A percentile compares a stretch with the other conserved stretches of the same genome.
Evolutionary conservation across 1,140 invertebrate genomes (phyloP).

Genomic region (Phymastichus coffea): DNA sequence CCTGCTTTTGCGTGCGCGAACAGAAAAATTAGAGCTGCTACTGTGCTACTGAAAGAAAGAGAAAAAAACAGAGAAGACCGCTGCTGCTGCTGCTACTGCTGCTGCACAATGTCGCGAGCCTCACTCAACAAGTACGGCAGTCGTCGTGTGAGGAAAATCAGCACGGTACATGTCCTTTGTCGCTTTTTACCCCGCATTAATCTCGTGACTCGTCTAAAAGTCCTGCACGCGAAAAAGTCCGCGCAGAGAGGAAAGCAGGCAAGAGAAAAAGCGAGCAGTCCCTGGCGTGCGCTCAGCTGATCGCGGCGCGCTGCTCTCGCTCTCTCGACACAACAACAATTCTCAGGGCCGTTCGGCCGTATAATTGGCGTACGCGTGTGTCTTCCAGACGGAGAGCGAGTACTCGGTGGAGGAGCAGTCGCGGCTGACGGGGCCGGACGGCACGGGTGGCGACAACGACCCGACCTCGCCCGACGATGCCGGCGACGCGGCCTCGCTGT

Average conservation of each 20-base stretch:
- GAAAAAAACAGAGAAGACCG: no score
- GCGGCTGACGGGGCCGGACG: conserved; percentile 62
- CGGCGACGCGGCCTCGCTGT: conserved; percentile 71
- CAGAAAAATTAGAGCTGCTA: no score
- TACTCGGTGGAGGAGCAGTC: conserved; percentile 77
- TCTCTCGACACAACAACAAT: no score
- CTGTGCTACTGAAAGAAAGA: no score
- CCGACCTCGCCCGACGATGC: conserved; percentile 67
- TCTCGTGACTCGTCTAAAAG: no score
- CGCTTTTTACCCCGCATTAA: no score
- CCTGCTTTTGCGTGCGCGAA: no score
- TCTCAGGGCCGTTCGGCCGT: not conserved
- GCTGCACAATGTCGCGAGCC: conserved; percentile 52
- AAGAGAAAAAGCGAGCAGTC: not conserved
- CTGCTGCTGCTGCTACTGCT: not conserved
- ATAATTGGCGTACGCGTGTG: conserved; percentile 10
- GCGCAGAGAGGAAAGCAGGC: not conserved
- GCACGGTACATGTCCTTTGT: conserved; percentile 53
- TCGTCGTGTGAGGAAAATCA: conserved; percentile 55
- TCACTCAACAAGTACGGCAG: conserved; percentile 56
- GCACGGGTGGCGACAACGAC: conserved; percentile 49
- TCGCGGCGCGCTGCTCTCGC: not conserved
- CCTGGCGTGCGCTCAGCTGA: conserved; percentile 23
- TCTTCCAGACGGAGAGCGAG: conserved; percentile 81
- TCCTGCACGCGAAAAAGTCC: not conserved